These are phyloP conservation scores for Corythornis vintsioides DNA, from an alignment of 2,113 vertebrate genomes.

Conservation along the genomic window DNA sequence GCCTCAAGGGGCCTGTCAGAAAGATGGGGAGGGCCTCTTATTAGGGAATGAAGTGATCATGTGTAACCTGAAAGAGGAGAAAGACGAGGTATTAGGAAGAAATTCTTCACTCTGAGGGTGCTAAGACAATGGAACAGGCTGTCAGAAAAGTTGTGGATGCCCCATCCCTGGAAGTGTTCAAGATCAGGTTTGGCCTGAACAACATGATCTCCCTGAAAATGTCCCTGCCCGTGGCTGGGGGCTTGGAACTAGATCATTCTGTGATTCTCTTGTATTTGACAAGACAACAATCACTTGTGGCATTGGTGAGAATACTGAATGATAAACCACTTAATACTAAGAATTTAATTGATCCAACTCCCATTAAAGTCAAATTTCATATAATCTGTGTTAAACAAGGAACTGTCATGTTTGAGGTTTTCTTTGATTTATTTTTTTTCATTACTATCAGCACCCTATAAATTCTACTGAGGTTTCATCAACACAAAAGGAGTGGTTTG, in stretches of 20 bases:
- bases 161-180: no score
- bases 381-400: no score
- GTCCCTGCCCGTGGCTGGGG: no score
- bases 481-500: neutral
- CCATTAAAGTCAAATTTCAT: no score
- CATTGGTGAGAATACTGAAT: neutral
- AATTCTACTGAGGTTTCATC: neutral
- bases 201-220: no score
- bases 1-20: rapidly evolving
- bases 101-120: no score
- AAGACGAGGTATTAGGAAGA: no score
- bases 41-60: neutral
- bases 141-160: no score
- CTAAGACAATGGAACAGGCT: no score
- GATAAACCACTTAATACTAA: neutral
- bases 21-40: neutral
- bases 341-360: neutral
- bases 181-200: no score
- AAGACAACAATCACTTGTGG: neutral
- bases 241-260: no score
- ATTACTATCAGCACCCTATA: neutral
- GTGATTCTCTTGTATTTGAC: neutral
- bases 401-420: neutral
- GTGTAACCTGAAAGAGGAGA: neutral
- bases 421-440: no score